Evolutionary conservation across 1,140 invertebrate genomes (phyloP).

Genomic region (Drosophila bipectinata): DNA sequence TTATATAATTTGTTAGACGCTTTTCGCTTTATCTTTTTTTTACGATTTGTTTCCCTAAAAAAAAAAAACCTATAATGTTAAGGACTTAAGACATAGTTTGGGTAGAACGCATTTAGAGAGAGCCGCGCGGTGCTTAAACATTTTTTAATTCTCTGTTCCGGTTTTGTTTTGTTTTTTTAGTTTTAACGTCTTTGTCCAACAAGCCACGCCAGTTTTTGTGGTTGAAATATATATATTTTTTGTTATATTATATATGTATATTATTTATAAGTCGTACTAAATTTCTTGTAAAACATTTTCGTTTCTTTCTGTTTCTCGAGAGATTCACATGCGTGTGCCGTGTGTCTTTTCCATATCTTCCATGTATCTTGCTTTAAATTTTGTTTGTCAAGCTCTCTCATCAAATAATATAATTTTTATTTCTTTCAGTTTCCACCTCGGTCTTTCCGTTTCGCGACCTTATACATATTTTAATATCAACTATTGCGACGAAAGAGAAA

Average conservation of each 20-base stretch:
- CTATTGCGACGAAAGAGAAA: neutral
- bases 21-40: conserved; percentile 13
- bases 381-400: conserved; percentile 5
- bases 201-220: neutral
- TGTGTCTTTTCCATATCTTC: neutral
- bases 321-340: conserved; percentile 5
- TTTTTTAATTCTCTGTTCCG: conserved; percentile 7
- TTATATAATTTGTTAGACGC: conserved; percentile 24
- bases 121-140: conserved; percentile 7
- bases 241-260: conserved; percentile 18
- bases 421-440: neutral
- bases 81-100: conserved; percentile 41
- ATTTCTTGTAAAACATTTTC: conserved; percentile 28
- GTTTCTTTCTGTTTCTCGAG: conserved; percentile 1
- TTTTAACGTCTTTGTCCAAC: conserved; percentile 1
- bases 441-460: neutral
- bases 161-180: too few relatives aligned
- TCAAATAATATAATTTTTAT: conserved; percentile 15
- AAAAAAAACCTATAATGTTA: conserved; percentile 34
- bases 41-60: conserved; percentile 21
- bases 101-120: conserved; percentile 46
- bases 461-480: conserved; percentile 34
- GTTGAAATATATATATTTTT: conserved; percentile 17
- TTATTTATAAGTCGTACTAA: conserved; percentile 38
- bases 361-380: neutral